Evolutionary conservation across 2,113 vertebrate species (phyloP), one percentile per base, ranked within the genome.

Genomic region (Menura novaehollandiae): DNA sequence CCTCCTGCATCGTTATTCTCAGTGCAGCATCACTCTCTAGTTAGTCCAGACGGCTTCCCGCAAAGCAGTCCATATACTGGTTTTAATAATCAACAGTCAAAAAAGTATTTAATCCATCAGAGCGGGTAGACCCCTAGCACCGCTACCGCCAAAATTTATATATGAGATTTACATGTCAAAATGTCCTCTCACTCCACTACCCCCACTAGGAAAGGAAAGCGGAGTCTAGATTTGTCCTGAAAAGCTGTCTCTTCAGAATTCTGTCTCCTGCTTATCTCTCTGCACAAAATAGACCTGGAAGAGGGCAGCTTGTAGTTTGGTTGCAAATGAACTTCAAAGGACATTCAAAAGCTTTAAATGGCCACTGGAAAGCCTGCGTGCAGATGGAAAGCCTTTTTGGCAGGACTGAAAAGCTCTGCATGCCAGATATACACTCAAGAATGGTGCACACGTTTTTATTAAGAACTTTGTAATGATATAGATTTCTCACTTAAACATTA

Each of bases 401-500:
- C 95, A 96, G 49, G 80, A 94, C 93, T 87, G 85, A 90, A 84
- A 97, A 88, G 75, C 55, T 96, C 60, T 72, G 62, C 89, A 93
- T 90, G 89, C 86, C 4, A 2, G 35, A 79, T 75, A 74, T 58
- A 96, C 85, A 95, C 92, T 97, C 85, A 85, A 56, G 75, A 86
- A 94, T 84, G 74, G 83, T 80, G 94, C 83, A 89, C 77, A 79
- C 0, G 0, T 88, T 84, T 94, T 97, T 91, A 94, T 95, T 97
- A 82, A 92, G 72, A 86, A 95, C 81, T 95, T 77, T 32, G 53
- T 76, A 74, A 95, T 92, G 32, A 94, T 77, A 94, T 81, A 96
- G 91, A 86, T 91, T 96, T 91, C 74, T 73, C 93, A 96, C 93
- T 97, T 96, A 74, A 95, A 93, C 62, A 85, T 97, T 94, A 97